Base-by-base conservation (phyloP, 2,888 invertebrate species). In the Oegoconia quadripuncta region DNA sequence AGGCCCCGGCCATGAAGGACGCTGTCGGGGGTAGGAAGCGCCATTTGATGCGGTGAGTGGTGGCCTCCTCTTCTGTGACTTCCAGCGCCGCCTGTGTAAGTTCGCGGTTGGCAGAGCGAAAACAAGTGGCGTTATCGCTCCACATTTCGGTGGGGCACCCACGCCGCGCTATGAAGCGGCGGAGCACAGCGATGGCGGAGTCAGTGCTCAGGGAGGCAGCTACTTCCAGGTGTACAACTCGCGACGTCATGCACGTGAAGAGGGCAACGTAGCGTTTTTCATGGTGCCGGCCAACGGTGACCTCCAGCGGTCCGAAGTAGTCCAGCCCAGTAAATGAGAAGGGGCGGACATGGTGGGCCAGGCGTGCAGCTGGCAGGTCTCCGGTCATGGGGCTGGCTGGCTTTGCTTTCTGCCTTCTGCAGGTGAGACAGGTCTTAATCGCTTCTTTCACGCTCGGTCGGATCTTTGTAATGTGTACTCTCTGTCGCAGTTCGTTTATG, bases 1-100 rank as follows among this genome's bases (percentile, higher is more conserved):
- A 49, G 0, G 49, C 49, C 6, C 55, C 50, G 0, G 46, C 55
- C 45, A 38, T 37, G 31, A 41, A 22, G 0, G 47, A 46, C 0
- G 45, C 42, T 1, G 22, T 28, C 0, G 41, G 33, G 1, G 33
- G 36, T 1, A 41, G 27, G 22, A 11, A 28, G 2, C 37, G 32
- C 33, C 37, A 37, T 8, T 11, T 15, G 1, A 37, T 22, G 1
- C 4, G 1, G 2, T 14, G 5, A 1, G 1, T 16, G 8, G 3
- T 1, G 1, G 29, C 36, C 1, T 15, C 13, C 1, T 20, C 23
- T 20, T 14, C 4, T 4, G 25, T 7, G n/a, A 16, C 3, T 4
- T 4, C 16, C 2, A 14, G 16, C 2, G 30, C 30, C 1, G 27
- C 27, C 8, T 26, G 13, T 12, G 3, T 9, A 1, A 34, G 11